Base-by-base conservation (phyloP, 1,140 invertebrate species). In the Aphis gossypii region DNA sequence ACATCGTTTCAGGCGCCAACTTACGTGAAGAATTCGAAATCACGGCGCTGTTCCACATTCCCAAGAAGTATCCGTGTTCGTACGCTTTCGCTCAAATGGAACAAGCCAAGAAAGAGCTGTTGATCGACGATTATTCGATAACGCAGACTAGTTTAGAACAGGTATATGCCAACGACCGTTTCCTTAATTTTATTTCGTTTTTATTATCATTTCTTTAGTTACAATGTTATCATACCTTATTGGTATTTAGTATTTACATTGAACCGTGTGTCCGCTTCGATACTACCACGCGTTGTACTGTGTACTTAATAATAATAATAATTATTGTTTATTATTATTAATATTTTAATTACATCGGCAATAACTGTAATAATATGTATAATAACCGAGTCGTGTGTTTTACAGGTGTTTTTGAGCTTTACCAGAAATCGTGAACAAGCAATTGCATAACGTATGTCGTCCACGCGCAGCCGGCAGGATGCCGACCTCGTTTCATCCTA, bases 131-230 rank as follows among this genome's bases (percentile, higher is more conserved):
- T 89, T 95, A 94, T 93, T 94, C 94, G 25, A 93, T 95, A 41
- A 93, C 94, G 91, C 94, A 95, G 54, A 94, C 94, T 11, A 94
- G 94, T 38, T 92, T 95, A 76, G 94, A 95, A 84, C 94, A 95
- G 90, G 94, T 95, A 35, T 14, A 30, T 68, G n/a, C 30, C 30
- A 68, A 30, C 4, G 30, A 68, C 30, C 30, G 4, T 68, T 68
- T 68, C 30, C 30, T 30, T 30, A 68, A 68, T 68, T 4, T 14
- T 68, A 11, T 68, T n/a, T n/a, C 11, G 60, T 30, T 68, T 11
- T 25, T 25, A 30, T 25, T 30, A 30, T 25, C 21, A 56, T 56
- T 56, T 7, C 23, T 56, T 68, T 30, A n/a, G 30, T 68, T 68
- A 41, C 38, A 41, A 41, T 41, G 2, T 41, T 41, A 41, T 41